These are phyloP conservation scores for Punctoribates punctum DNA, from an alignment of 2,888 invertebrate species.

Conservation along the genomic window DNA sequence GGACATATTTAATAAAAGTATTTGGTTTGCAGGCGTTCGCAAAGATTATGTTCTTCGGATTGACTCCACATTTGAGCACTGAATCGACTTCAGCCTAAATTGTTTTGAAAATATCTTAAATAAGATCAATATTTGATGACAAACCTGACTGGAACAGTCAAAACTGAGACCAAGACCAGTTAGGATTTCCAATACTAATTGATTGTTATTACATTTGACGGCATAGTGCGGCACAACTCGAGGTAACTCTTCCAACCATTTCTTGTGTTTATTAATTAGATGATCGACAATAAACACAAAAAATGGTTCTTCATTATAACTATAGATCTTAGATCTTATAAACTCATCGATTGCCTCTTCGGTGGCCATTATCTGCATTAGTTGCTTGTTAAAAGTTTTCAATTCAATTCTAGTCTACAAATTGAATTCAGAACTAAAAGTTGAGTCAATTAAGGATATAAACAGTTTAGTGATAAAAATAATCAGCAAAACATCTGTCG, in stretches of 20 bases:
- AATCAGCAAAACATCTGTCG: too few species aligned
- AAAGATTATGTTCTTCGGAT: not conserved
- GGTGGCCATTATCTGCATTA: too few species aligned
- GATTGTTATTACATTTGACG: conserved; percentile 17
- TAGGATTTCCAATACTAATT: not conserved
- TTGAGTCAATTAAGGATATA: too few species aligned
- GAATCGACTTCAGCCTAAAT: conserved; percentile 16
- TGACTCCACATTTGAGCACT: not conserved
- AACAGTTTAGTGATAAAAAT: too few species aligned
- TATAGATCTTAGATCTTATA: not conserved
- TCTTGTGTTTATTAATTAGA: not conserved
- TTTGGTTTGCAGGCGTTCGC: conserved; percentile 29
- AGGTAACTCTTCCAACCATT: conserved; percentile 15
- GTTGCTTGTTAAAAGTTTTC: too few species aligned
- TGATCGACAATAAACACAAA: not conserved
- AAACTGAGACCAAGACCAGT: conserved; percentile 6
- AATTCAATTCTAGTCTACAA: too few species aligned
- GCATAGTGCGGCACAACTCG: conserved; percentile 15
- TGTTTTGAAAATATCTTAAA: not conserved
- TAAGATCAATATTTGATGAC: not conserved
- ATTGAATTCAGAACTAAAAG: too few species aligned
- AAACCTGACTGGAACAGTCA: conserved; percentile 37
- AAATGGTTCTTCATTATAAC: conserved; percentile 7
- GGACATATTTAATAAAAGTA: not conserved
- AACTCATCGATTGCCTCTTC: not conserved